phyloP scores from a whole-genome alignment of 2,113 vertebrate genomes.

The Siniperca chuatsi region DNA sequence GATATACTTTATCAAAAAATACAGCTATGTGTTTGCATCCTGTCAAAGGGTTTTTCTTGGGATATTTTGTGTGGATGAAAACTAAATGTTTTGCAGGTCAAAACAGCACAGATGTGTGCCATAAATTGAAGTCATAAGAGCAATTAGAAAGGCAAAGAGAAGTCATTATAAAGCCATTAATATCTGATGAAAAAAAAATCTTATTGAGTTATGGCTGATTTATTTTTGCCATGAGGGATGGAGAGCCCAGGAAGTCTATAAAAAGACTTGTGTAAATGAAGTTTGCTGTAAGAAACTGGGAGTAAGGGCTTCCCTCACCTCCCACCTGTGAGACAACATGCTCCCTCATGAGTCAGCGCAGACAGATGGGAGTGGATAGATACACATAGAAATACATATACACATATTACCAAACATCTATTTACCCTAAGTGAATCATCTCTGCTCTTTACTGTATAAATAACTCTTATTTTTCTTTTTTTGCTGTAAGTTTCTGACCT shows the following conservation, averaged over 20 bases:
- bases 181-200: background rate
- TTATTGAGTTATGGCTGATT: background rate
- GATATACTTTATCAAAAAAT: background rate
- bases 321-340: constrained; percentile 17
- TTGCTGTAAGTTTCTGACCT: background rate
- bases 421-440: constrained; percentile 14
- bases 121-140: background rate
- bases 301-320: constrained; percentile 29
- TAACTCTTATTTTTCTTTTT: background rate
- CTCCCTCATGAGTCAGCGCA: constrained; percentile 25
- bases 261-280: background rate
- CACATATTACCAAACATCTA: background rate
- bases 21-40: background rate
- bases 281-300: background rate
- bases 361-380: background rate
- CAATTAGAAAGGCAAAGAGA: background rate
- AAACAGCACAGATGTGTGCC: background rate
- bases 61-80: background rate
- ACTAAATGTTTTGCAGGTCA: background rate
- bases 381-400: background rate
- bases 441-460: background rate
- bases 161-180: background rate
- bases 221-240: background rate
- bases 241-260: background rate
- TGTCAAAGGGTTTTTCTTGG: background rate